Evolutionary conservation across 2,113 vertebrate species (phyloP).

Genomic region (Odocoileus hemionus): DNA sequence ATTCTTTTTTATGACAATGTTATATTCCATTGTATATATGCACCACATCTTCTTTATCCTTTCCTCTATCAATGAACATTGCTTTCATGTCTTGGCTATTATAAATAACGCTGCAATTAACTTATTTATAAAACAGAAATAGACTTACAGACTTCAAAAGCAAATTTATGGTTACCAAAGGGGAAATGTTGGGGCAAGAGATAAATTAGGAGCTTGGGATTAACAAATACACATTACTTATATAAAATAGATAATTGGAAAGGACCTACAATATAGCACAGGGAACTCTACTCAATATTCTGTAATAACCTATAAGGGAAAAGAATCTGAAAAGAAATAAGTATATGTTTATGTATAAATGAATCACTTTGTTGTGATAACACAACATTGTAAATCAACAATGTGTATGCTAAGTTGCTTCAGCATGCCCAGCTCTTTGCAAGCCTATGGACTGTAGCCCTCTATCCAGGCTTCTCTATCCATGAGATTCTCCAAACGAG

Average conservation of each 20-base stretch:
- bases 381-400: background rate
- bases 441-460: background rate
- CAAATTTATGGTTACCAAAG: background rate
- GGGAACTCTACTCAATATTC: background rate
- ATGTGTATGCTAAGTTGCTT: background rate
- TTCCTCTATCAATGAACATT: background rate
- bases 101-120: background rate
- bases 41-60: background rate
- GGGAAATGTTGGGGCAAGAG: background rate
- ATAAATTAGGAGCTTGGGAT: background rate
- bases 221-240: background rate
- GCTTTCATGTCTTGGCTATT: background rate
- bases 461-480: background rate
- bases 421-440: background rate
- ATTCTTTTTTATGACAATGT: background rate
- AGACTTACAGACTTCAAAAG: background rate
- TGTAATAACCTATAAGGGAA: background rate
- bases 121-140: background rate
- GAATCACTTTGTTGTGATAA: background rate
- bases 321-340: background rate
- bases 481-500: background rate
- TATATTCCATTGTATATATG: background rate
- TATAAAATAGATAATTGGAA: background rate
- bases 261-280: background rate
- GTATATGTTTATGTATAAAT: background rate